Percentiles rank a stretch among this genome's conserved stretches.
These are phyloP conservation scores for Heteropelma amictum DNA, from an alignment of 2,888 invertebrate genomes.

Conservation along the genomic window DNA sequence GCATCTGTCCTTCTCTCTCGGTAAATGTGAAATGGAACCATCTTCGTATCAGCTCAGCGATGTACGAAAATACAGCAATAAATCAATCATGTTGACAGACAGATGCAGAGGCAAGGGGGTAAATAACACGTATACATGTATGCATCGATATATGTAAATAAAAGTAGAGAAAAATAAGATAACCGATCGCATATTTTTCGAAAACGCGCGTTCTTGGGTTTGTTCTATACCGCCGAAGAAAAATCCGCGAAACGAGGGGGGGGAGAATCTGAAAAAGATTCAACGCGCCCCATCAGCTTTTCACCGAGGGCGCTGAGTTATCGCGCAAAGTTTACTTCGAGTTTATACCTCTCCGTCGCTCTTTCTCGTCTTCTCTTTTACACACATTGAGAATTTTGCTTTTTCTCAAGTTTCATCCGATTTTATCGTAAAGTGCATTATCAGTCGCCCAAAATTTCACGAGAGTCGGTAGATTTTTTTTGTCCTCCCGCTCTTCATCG, in stretches of 20 bases:
- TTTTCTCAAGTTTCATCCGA: conserved; percentile 1
- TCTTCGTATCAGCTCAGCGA: too few relatives aligned
- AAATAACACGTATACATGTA: too few relatives aligned
- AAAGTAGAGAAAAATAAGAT: not conserved
- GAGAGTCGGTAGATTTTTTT: conserved; percentile 17
- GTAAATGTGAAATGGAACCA: too few relatives aligned
- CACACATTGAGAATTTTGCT: not conserved
- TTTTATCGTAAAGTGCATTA: conserved; percentile 51
- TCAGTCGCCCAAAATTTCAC: conserved; percentile 44
- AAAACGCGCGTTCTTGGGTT: conserved; percentile 2
- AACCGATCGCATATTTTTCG: not conserved
- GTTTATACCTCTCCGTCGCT: not conserved
- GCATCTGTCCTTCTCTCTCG: too few relatives aligned
- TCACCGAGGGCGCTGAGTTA: conserved; percentile 56
- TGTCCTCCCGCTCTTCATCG: not conserved
- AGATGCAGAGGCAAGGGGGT: too few relatives aligned
- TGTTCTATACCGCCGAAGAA: not conserved
- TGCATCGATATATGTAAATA: not conserved
- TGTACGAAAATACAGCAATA: too few relatives aligned
- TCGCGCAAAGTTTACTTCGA: conserved; percentile 57
- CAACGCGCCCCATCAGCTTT: not conserved
- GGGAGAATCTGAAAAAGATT: not conserved
- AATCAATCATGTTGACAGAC: too few relatives aligned
- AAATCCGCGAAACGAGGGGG: not conserved
- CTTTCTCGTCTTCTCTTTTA: not conserved